phyloP scores from a whole-genome alignment of 2,113 vertebrate species.

The Trachemys scripta region DNA sequence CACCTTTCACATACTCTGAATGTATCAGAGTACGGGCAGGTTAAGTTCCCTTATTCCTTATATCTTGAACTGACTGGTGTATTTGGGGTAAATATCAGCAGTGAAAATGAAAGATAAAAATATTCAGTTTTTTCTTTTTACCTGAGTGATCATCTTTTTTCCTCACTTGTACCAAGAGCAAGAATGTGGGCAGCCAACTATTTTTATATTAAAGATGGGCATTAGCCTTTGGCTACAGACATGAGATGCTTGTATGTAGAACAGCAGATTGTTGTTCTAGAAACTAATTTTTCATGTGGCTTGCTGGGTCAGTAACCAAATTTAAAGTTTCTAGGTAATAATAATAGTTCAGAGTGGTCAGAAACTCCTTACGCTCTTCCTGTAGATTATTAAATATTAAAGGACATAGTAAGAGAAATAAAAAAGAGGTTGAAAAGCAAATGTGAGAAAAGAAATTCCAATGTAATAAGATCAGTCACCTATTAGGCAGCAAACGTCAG shows the following conservation, averaged over 20 bases:
- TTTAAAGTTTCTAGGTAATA: constrained; percentile 1
- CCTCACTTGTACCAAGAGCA: not conserved
- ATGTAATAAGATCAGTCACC: not conserved
- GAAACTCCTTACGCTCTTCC: not conserved
- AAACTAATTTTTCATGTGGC: not conserved
- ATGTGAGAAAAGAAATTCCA: not conserved
- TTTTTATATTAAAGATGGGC: not conserved
- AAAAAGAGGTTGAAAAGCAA: constrained; percentile 13
- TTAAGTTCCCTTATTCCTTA: not conserved
- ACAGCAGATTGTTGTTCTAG: not conserved
- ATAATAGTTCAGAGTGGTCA: not conserved
- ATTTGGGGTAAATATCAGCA: not conserved
- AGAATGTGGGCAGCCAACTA: not conserved
- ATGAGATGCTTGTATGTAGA: not conserved
- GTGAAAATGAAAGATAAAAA: not conserved
- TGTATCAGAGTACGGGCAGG: not conserved
- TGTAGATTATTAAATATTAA: not conserved
- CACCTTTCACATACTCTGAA: not conserved
- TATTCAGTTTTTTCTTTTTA: not conserved
- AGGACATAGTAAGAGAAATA: constrained; percentile 10
- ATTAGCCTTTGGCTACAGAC: not conserved
- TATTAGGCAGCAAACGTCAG: constrained; percentile 27
- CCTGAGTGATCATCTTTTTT: not conserved
- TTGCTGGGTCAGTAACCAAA: constrained; percentile 20
- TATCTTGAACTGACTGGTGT: not conserved